These are phyloP conservation scores for Drosophila oshimai DNA, from an alignment of 1,140 invertebrate species.

Conservation along the genomic window DNA sequence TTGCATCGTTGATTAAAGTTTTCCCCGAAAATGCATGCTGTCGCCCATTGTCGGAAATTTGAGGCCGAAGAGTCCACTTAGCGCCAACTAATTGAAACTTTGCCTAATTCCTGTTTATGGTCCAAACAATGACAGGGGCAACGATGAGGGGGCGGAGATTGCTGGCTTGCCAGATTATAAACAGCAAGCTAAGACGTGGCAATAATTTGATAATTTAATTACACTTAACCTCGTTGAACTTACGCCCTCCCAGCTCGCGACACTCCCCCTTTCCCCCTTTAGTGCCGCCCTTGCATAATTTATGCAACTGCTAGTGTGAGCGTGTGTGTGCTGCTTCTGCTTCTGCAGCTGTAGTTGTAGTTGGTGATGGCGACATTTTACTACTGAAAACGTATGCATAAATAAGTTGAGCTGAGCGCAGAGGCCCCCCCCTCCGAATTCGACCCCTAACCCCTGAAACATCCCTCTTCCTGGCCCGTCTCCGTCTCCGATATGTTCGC, in stretches of 20 bases:
- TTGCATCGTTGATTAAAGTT: conserved; percentile 30
- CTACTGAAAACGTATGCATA: conserved; percentile 71
- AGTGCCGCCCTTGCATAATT: conserved; percentile 61
- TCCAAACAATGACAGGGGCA: conserved; percentile 26
- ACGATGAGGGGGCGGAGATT: background rate
- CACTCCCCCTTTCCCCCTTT: background rate
- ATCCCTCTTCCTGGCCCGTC: background rate
- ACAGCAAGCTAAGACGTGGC: conserved; percentile 77
- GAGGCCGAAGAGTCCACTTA: conserved; percentile 36
- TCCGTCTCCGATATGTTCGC: background rate
- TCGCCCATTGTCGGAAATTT: background rate
- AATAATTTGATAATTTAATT: conserved; percentile 81
- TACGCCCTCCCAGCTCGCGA: background rate
- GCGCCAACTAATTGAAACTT: conserved; percentile 68
- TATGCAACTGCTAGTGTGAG: conserved; percentile 54
- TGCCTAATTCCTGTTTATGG: conserved; percentile 66
- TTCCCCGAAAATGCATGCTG: background rate
- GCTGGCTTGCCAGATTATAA: conserved; percentile 63
- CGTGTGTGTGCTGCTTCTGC: conserved; percentile 21
- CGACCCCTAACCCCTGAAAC: background rate
- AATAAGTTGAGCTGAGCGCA: conserved; percentile 62
- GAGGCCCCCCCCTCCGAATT: conserved; percentile 6
- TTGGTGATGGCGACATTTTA: conserved; percentile 55
- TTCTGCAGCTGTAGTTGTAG: conserved; percentile 21
- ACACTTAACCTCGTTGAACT: conserved; percentile 77